Conservation (phyloP, 1,140 invertebrate species). For the Drosophila baimaii region DNA sequence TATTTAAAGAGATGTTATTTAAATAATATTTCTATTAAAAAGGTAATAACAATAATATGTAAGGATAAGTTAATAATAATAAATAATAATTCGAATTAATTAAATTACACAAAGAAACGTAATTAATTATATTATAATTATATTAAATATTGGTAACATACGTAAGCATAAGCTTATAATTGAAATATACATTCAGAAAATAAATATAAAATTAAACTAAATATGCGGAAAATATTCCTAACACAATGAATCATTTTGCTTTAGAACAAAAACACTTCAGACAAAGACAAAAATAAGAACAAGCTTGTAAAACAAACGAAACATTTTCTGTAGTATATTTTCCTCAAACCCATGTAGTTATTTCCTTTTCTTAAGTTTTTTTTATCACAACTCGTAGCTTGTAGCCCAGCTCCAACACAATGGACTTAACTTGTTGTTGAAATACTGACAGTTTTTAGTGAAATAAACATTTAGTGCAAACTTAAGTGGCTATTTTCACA, state of each 20-base stretch:
- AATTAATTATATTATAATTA: no score
- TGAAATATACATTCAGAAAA: not conserved
- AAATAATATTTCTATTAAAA: no score
- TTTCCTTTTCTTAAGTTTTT: not conserved
- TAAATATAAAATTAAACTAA: not conserved
- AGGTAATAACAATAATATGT: no score
- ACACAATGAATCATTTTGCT: not conserved
- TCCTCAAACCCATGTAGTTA: not conserved
- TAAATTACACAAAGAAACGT: no score
- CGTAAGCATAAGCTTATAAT: no score
- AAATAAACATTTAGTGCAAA: constrained; percentile 2
- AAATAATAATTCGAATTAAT: no score
- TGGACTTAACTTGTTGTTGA: constrained; percentile 16
- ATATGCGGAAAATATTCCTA: not conserved
- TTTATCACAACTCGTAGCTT: constrained; percentile 3
- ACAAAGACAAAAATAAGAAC: no score
- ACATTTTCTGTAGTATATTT: not conserved
- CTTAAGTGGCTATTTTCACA: constrained; percentile 6
- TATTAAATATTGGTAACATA: no score
- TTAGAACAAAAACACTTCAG: not conserved
- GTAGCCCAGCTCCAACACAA: not conserved
- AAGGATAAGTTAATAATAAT: no score
- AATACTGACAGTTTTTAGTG: not conserved
- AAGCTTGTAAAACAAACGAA: constrained; percentile 6
- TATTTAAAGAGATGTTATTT: no score